Evolutionary conservation across 2,888 invertebrate genomes (phyloP), one percentile per base, ranked within the genome.

Genomic region (Lysandra bellargus): DNA sequence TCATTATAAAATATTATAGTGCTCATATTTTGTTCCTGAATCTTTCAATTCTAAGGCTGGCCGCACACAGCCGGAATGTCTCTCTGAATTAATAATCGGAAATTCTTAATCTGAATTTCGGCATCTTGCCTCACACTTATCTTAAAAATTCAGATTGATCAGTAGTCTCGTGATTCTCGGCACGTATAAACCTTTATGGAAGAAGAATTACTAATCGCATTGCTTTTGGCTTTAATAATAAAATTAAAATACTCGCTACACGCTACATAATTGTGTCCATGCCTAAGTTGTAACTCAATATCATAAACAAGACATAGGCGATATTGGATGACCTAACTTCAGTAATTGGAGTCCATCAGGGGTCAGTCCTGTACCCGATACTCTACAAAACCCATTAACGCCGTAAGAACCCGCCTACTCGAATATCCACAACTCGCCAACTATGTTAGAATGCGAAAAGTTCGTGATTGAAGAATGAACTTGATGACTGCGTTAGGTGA

Each of bases 291-390:
- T 69, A 33, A 69, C 69, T 69, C 69, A 69, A 69, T 33, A 37
- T 17, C 69, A 69, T 69, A 69, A 69, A 69, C 69, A 69, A 69
- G 69, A 69, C 33, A 69, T 69, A 69, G 69, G 69, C 69, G 69
- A 33, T 69, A 69, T 69, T 69, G 69, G 69, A 69, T 69, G 69
- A 69, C 69, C 69, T 69, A 69, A 69, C 69, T 69, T 69, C 17
- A 33, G 69, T 69, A 69, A 69, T 69, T 69, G 64, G 69, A 69
- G 69, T 69, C 69, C 69, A 37, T 37, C 69, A 33, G 69, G 33
- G 69, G 69, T 37, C 69, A 37, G 33, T 37, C 14, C 14, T 37
- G 69, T 33, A 69, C 69, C 69, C 69, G 69, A 69, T 69, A 69
- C 69, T 33, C 69, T 30, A 64, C 64, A 64, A 69, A 69, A 69